Evolutionary conservation across 2,113 vertebrate species (phyloP).

Genomic region (Pygoscelis antarcticus): DNA sequence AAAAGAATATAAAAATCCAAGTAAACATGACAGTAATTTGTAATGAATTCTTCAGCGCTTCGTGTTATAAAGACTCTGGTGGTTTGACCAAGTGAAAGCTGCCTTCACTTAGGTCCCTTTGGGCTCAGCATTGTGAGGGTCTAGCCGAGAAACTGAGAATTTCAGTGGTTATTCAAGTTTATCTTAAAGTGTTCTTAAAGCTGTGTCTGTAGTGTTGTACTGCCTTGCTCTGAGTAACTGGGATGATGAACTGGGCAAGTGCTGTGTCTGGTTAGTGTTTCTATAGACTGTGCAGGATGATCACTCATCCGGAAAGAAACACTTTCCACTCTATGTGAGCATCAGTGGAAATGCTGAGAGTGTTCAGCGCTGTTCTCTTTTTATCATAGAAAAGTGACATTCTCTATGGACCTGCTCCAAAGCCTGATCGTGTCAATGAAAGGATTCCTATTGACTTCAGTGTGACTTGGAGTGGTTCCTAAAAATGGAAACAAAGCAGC

Average conservation of each 20-base stretch:
- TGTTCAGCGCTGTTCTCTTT: slow-evolving; percentile 3
- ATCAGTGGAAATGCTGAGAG: background rate
- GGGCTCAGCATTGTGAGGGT: background rate
- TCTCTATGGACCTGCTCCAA: slow-evolving; percentile 23
- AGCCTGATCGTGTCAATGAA: background rate
- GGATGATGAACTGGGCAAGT: background rate
- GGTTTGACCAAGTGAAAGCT: background rate
- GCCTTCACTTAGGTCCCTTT: background rate
- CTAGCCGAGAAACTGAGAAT: background rate
- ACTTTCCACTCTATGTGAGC: background rate
- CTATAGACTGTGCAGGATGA: background rate
- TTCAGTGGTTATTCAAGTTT: background rate
- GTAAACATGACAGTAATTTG: background rate
- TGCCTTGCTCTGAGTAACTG: background rate
- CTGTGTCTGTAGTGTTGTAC: background rate
- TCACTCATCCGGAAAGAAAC: background rate
- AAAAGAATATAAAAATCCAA: background rate
- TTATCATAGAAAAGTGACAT: background rate
- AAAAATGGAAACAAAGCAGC: slow-evolving; percentile 44
- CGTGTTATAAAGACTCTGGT: background rate
- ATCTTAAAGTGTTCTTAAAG: background rate
- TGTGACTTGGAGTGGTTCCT: slow-evolving; percentile 44
- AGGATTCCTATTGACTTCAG: slow-evolving; percentile 30
- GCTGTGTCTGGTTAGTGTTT: slow-evolving; percentile 19
- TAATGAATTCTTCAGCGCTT: background rate